Evolutionary conservation across 2,888 invertebrate species (phyloP).

Genomic region (Calameuta pallipes): DNA sequence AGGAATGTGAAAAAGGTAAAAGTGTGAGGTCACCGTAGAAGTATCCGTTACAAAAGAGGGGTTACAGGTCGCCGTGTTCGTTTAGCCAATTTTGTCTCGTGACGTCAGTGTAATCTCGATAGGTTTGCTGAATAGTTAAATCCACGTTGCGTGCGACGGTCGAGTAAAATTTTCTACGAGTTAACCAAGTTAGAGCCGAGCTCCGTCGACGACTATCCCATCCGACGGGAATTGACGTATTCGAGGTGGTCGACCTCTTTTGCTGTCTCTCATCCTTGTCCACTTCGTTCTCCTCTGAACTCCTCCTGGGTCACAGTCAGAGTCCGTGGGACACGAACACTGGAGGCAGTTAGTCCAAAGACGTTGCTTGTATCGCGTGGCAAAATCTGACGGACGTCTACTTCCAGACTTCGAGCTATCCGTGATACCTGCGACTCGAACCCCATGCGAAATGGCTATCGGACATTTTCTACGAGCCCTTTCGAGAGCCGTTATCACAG

Average conservation of each 20-base stretch:
- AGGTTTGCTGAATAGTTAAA: constrained; percentile 14
- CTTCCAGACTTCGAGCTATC: neutral
- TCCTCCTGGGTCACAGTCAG: neutral
- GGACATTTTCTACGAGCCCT: neutral
- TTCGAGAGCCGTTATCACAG: neutral
- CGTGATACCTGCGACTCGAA: neutral
- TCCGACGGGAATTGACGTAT: constrained; percentile 30
- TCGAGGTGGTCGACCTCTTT: constrained; percentile 44
- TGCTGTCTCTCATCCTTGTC: constrained; percentile 1
- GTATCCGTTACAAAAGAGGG: neutral
- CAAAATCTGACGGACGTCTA: neutral
- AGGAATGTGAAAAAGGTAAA: too few relatives aligned
- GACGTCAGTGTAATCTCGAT: constrained; percentile 10
- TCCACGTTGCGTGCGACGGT: neutral
- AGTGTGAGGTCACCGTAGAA: neutral
- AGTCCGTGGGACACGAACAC: neutral
- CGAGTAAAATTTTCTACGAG: constrained; percentile 8
- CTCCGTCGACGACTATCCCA: neutral
- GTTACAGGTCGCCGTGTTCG: neutral
- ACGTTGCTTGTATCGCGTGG: neutral
- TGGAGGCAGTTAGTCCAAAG: too few relatives aligned
- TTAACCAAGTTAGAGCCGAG: constrained; percentile 3
- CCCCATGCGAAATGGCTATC: neutral
- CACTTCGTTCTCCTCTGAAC: constrained; percentile 10
- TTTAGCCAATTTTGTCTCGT: neutral